These are phyloP conservation scores for Cecropterus lyciades DNA, from an alignment of 1,140 invertebrate species.

Conservation along the genomic window DNA sequence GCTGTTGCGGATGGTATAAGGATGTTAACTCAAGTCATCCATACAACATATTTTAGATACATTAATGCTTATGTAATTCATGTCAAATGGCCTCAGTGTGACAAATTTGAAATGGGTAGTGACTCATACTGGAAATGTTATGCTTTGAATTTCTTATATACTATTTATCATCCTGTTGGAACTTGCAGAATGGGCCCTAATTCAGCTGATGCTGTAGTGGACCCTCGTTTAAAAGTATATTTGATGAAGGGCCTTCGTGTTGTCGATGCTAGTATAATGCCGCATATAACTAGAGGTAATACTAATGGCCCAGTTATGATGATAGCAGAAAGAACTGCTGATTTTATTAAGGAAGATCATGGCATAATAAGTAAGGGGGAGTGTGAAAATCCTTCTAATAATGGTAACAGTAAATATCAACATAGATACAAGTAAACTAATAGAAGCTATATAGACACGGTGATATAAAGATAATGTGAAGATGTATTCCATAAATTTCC, in stretches of 20 bases:
- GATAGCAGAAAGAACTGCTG: constrained; percentile 91
- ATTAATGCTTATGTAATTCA: constrained; percentile 71
- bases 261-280: constrained; percentile 92
- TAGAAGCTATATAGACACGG: too few relatives aligned
- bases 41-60: constrained; percentile 72
- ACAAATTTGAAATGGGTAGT: constrained; percentile 73
- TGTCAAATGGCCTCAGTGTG: constrained; percentile 74
- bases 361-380: background rate
- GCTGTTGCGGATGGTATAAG: constrained; percentile 85
- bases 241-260: constrained; percentile 88
- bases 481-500: too few relatives aligned
- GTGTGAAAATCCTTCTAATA: background rate
- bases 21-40: constrained; percentile 63
- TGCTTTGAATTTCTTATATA: constrained; percentile 81
- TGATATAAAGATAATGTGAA: too few relatives aligned
- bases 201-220: constrained; percentile 85
- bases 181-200: constrained; percentile 91
- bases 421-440: too few relatives aligned
- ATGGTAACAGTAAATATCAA: too few relatives aligned
- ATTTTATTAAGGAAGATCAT: constrained; percentile 86
- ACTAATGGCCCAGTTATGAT: constrained; percentile 91
- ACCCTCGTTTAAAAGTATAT: constrained; percentile 88
- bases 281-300: constrained; percentile 88
- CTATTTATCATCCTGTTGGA: constrained; percentile 89
- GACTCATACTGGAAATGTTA: constrained; percentile 87